Base-by-base conservation (phyloP, 2,888 invertebrate species). In the Pantelozetes paolii region DNA sequence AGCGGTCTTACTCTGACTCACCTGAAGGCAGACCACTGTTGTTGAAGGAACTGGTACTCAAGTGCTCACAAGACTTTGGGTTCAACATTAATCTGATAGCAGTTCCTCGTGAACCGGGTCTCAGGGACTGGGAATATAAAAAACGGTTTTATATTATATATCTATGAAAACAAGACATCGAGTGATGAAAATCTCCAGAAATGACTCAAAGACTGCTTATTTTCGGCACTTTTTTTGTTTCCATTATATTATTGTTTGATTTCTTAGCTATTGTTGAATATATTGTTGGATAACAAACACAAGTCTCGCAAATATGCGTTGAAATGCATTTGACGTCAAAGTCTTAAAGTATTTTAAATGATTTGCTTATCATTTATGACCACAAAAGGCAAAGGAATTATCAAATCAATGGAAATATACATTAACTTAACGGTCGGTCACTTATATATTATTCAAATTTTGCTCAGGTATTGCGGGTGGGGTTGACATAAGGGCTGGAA, bases 311-410 rank as follows among this genome's bases (percentile, higher is more conserved):
- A 50, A 50, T 20, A 50, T 50, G 20, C 64, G 64, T 20, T 64
- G 64, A 64, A 64, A 64, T 64, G 28, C 64, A 64, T 64, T 64
- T 36, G 64, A 64, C 36, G 36, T 32, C 64, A 11, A n/a, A 20
- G 36, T 30, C n/a, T 9, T 36, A 36, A 30, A 64, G 18, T 20
- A 11, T 15, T 30, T 30, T 1, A 32, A 64, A n/a, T 64, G 64
- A 30, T 15, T 59, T 28, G 36, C 64, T 64, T 64, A 64, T 64
- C 64, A 64, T 36, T 36, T 30, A n/a, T 64, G 36, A 9, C 20
- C 11, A 13, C 11, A 64, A 11, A 64, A 30, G 20, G 36, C 30
- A 57, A 45, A 40, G 40, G 40, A 40, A 57, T 9, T 26, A 9
- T 50, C n/a, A 5, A 20, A 6, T 36, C 18, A n/a, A 50, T 6